These are phyloP conservation scores for Hylomyscus alleni DNA, from an alignment of 2,797 vertebrate species.

Conservation along the genomic window DNA sequence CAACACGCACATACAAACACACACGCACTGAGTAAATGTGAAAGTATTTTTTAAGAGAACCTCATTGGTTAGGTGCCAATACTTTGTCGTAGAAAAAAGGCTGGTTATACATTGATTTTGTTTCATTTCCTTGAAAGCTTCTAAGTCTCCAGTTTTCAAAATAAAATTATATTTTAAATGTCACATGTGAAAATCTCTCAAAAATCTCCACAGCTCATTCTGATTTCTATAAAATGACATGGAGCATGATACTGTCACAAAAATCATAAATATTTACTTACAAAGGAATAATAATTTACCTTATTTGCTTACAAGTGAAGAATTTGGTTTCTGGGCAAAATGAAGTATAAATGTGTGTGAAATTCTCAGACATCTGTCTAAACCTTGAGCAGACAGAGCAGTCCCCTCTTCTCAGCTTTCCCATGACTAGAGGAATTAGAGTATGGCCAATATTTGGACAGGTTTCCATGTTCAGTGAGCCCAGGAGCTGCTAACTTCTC, in stretches of 20 bases:
- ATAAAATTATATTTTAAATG: constrained; percentile 52
- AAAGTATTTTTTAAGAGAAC: neutral
- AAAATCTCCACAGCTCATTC: neutral
- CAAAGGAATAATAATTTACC: constrained; percentile 35
- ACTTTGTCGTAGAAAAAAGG: neutral
- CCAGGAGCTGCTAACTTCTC: neutral
- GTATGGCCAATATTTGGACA: neutral
- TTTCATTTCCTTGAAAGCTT: constrained; percentile 23
- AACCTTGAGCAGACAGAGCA: neutral
- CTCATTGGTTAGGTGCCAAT: neutral
- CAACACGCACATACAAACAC: neutral
- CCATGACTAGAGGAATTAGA: neutral
- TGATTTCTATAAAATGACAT: constrained; percentile 37
- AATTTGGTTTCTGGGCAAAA: constrained; percentile 13
- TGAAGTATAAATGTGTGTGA: neutral
- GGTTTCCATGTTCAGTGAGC: neutral
- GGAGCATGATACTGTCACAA: neutral
- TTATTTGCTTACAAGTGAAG: constrained; percentile 35
- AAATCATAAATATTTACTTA: neutral
- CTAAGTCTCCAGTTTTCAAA: constrained; percentile 49
- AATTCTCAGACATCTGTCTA: neutral
- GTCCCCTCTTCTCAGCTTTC: neutral
- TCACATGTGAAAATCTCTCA: neutral
- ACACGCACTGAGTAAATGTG: neutral
- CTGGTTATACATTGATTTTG: neutral